A percentile compares a stretch with the other conserved stretches of the same genome.
Evolutionary conservation across 1,140 invertebrate species (phyloP).

Genomic region (Bombus breviceps): DNA sequence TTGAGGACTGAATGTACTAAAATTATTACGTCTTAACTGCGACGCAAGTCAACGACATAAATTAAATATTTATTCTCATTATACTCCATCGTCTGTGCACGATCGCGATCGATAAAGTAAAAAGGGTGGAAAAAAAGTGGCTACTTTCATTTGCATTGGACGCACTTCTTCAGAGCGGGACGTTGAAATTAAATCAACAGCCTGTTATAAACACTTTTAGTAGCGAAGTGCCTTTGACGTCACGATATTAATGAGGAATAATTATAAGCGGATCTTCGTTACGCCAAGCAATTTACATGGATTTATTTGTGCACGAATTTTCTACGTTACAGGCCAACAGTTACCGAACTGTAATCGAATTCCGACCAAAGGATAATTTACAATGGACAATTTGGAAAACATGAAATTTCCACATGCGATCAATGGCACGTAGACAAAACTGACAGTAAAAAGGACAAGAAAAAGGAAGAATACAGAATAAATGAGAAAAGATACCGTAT

Average conservation of each 20-base stretch:
- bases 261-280: conserved; percentile 46
- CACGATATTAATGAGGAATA: conserved; percentile 53
- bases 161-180: neutral
- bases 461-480: neutral
- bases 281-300: conserved; percentile 28
- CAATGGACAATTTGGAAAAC: no score
- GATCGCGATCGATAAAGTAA: neutral
- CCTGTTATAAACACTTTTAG: conserved; percentile 43
- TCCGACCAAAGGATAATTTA: no score
- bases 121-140: neutral
- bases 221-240: conserved; percentile 33
- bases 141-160: conserved; percentile 22
- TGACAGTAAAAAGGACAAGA: neutral
- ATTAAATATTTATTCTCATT: conserved; percentile 7
- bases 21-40: no score
- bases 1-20: no score
- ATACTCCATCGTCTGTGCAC: neutral
- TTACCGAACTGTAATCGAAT: conserved; percentile 13
- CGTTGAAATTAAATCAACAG: conserved; percentile 40
- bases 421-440: no score
- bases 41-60: neutral
- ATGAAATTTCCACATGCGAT: neutral
- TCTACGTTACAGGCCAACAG: neutral
- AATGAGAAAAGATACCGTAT: no score
- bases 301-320: conserved; percentile 41